Conservation (phyloP, 2,797 vertebrate species). For the Neosilurus mollespiculum region DNA sequence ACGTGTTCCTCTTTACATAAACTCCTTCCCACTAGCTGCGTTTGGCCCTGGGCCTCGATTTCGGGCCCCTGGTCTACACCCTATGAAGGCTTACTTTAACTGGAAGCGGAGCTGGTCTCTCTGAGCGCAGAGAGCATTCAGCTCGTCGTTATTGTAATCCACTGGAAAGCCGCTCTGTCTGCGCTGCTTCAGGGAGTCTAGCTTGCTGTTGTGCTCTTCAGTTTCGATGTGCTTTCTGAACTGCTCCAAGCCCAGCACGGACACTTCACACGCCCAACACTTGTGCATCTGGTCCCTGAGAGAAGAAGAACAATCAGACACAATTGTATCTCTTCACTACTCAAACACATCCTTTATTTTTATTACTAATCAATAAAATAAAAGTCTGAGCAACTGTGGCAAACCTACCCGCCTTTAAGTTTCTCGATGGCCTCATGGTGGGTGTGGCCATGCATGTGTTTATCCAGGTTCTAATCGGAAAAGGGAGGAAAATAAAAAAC, state of each 20-base stretch:
- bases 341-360: not conserved
- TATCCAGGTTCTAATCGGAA: conserved; percentile 29
- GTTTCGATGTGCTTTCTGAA: conserved; percentile 63
- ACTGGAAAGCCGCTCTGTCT: not conserved
- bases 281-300: conserved; percentile 53
- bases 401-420: conserved; percentile 36
- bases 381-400: not conserved
- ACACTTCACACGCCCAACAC: conserved; percentile 63
- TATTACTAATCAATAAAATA: not conserved
- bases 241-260: conserved; percentile 37
- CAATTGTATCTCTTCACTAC: not conserved
- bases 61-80: not conserved
- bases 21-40: not conserved
- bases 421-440: conserved; percentile 42
- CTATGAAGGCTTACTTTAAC: not conserved
- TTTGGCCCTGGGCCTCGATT: not conserved
- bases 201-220: conserved; percentile 48
- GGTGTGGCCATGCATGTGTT: conserved; percentile 35
- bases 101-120: conserved; percentile 13
- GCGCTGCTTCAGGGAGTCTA: conserved; percentile 38
- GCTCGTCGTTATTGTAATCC: conserved; percentile 26
- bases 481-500: not conserved
- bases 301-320: not conserved
- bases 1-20: no score
- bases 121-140: conserved; percentile 19